A percentile compares a stretch with the other conserved stretches of the same genome.
Conservation (phyloP, 2,888 invertebrate species). For the Limnephilus marmoratus region DNA sequence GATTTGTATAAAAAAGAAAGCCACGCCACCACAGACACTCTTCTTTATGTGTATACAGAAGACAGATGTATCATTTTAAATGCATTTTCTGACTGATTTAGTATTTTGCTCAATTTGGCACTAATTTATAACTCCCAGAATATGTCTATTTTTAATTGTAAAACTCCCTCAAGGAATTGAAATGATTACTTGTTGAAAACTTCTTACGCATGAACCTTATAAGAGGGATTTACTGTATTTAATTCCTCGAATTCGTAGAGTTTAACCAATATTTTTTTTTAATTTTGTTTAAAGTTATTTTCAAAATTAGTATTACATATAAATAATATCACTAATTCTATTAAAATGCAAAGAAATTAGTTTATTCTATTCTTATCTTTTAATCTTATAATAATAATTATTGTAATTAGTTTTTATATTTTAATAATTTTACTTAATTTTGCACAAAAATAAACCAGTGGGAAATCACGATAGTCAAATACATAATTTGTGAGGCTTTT, state of each 20-base stretch:
- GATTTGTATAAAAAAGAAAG: too few relatives aligned
- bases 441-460: neutral
- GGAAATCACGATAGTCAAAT: neutral
- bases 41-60: too few relatives aligned
- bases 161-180: neutral
- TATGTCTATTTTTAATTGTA: too few relatives aligned
- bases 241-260: neutral
- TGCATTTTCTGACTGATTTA: too few relatives aligned
- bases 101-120: too few relatives aligned
- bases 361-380: neutral
- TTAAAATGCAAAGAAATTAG: neutral
- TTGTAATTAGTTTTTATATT: neutral
- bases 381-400: neutral
- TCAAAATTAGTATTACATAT: neutral
- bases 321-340: neutral
- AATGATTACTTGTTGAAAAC: neutral
- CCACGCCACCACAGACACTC: too few relatives aligned
- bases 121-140: too few relatives aligned
- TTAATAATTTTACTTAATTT: neutral
- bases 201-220: neutral
- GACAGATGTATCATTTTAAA: too few relatives aligned
- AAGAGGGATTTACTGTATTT: neutral
- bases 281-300: neutral
- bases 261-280: neutral
- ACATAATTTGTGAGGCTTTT: neutral